phyloP scores from a whole-genome alignment of 2,797 vertebrate species.

The Simalia tracyae region DNA sequence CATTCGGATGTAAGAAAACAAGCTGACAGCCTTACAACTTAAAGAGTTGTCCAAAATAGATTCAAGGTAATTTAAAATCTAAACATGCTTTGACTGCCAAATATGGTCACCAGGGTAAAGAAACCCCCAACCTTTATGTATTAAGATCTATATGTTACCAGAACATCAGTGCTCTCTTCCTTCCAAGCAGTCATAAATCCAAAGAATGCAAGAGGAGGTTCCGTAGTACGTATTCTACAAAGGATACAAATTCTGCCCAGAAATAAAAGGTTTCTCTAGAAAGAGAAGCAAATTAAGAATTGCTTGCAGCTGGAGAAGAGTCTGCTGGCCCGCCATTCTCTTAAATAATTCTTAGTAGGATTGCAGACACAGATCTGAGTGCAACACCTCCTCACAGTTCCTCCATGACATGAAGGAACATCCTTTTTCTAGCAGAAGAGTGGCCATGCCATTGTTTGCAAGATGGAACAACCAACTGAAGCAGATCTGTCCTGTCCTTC shows the following conservation, averaged over 20 bases:
- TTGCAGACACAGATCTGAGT: background rate
- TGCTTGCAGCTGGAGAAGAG: background rate
- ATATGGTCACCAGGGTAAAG: slow-evolving; percentile 50
- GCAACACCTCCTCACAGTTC: too few relatives aligned
- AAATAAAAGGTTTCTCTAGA: background rate
- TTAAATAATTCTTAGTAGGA: background rate
- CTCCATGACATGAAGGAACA: too few relatives aligned
- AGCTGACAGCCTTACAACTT: slow-evolving; percentile 29
- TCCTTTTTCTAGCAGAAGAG: too few relatives aligned
- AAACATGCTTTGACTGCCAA: slow-evolving; percentile 28
- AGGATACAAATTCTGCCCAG: slow-evolving; percentile 46
- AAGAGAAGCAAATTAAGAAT: background rate
- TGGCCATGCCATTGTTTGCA: background rate
- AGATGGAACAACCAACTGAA: background rate
- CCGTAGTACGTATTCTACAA: slow-evolving; percentile 49
- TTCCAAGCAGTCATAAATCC: slow-evolving; percentile 13
- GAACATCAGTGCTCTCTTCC: slow-evolving; percentile 31
- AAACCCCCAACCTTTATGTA: slow-evolving; percentile 32
- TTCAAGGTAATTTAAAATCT: background rate
- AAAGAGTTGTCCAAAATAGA: background rate
- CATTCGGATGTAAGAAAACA: slow-evolving; percentile 50
- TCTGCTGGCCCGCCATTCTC: background rate
- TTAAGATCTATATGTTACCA: slow-evolving; percentile 57
- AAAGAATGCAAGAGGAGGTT: slow-evolving; percentile 39
- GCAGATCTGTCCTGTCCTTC: background rate